These are phyloP conservation scores for Alentia gelatinosa DNA, from an alignment of 2,888 invertebrate species.

Conservation along the genomic window DNA sequence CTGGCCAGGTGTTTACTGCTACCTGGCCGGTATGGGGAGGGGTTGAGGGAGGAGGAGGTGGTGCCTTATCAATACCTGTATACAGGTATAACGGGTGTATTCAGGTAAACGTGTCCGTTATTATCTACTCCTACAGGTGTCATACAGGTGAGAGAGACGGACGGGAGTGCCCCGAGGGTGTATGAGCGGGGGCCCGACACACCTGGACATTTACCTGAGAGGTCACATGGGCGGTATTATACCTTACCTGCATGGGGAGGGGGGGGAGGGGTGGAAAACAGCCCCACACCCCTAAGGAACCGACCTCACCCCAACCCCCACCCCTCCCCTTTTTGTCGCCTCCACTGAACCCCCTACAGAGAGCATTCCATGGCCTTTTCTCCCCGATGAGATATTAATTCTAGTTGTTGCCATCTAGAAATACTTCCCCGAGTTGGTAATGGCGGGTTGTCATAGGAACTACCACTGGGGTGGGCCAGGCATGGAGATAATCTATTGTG, in stretches of 20 bases:
- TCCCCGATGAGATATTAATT: constrained; percentile 14
- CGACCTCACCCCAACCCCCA: neutral
- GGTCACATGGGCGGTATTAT: neutral
- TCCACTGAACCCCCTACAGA: neutral
- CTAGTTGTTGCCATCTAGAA: neutral
- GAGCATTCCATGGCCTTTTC: neutral
- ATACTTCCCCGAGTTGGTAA: neutral
- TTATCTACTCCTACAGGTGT: neutral
- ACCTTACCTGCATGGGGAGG: neutral
- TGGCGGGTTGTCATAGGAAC: neutral
- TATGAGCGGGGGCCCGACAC: neutral
- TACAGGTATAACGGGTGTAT: neutral
- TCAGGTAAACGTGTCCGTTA: too few species aligned
- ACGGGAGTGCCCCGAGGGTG: neutral
- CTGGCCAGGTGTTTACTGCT: neutral
- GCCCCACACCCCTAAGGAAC: neutral
- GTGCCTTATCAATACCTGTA: too few species aligned
- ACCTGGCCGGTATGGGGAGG: too few species aligned
- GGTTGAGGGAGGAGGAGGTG: too few species aligned
- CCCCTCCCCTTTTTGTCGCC: neutral
- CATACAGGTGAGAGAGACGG: neutral
- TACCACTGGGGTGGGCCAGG: neutral
- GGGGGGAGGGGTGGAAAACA: neutral
- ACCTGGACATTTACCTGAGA: constrained; percentile 4
- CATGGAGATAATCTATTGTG: neutral